Evolutionary conservation across 1,140 invertebrate species (phyloP), one percentile per base, ranked within the genome.

Genomic region (Drosophila eugracilis): DNA sequence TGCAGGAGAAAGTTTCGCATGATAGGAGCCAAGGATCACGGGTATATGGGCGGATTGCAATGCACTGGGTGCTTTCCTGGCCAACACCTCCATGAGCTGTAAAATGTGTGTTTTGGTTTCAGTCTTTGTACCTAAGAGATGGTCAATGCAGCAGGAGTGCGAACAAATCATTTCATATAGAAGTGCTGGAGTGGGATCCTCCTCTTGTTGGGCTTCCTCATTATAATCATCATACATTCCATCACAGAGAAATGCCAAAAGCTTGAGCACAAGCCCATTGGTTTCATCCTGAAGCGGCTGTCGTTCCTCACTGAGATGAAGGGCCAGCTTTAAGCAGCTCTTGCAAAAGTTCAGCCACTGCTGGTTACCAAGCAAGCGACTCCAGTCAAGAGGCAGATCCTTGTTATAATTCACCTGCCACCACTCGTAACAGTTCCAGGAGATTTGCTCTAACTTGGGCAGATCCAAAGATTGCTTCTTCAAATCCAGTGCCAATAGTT

Each of bases 111-210:
- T 92, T 80, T 94, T 94, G 5, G 92, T 92, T 39, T 93, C 37
- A 22, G 79, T 92, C 90, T 90, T 92, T 65, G 70, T 45, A 12
- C 83, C 63, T 37, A 86, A 24, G 5, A 86, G 30, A 45, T 88
- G 83, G 22, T 95, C 94, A 28, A 95, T 91, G 88, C 95, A 96
- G 75, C 95, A 94, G 0, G 95, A 96, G 92, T 96, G 95, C 0
- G 94, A 94, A 10, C 94, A 93, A n/a, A 94, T 93, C 95, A 96
- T 95, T 73, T 96, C 95, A 63, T 95, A 95, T 24, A 96, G 84
- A 10, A 92, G 92, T 14, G 92, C 69, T 10, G 86, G 80, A 6
- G 71, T 58, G 9, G 45, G 19, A 30, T 55, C 52, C 7, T 47
- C 34, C 5, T 53, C 28, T 0, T 41, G 17, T 5, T 45, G 59